Evolutionary conservation across 2,797 vertebrate species (phyloP).

Genomic region (Zenarchopterus dispar): DNA sequence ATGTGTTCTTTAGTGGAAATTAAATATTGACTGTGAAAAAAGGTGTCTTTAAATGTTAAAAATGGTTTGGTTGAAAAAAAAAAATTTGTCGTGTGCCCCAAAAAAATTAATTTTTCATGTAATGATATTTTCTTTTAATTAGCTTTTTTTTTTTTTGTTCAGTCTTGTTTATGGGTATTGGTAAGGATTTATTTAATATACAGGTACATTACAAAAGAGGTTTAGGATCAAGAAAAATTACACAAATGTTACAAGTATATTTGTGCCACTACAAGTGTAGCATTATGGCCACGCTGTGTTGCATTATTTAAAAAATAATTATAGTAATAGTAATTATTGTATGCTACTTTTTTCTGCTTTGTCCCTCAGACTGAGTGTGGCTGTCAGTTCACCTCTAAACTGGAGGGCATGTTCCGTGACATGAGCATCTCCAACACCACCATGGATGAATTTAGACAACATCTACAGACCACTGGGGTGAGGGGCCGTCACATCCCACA

Average conservation of each 20-base stretch:
- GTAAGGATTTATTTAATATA: neutral
- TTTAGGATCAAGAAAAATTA: neutral
- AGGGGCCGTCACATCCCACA: constrained; percentile 50
- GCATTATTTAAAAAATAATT: too few species aligned
- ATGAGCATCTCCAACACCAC: constrained; percentile 99
- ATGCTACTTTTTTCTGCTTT: constrained; percentile 20
- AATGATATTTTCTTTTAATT: too few species aligned
- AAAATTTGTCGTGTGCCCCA: too few species aligned
- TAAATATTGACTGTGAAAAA: too few species aligned
- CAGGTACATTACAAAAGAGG: neutral
- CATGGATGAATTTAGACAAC: constrained; percentile 98
- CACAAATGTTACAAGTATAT: neutral
- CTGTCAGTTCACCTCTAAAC: constrained; percentile 98
- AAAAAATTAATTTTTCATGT: too few species aligned
- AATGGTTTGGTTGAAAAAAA: too few species aligned
- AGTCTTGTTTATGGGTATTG: neutral
- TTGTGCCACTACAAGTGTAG: too few species aligned
- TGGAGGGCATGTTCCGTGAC: constrained; percentile 99
- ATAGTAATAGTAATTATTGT: neutral
- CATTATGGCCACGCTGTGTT: neutral
- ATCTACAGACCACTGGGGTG: constrained; percentile 96
- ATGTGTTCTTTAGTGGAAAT: too few species aligned
- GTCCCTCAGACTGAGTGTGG: constrained; percentile 92
- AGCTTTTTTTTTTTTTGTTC: too few species aligned
- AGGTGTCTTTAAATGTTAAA: too few species aligned